Base-by-base conservation (phyloP, 2,113 vertebrate species). In the Falcunculus frontatus region DNA sequence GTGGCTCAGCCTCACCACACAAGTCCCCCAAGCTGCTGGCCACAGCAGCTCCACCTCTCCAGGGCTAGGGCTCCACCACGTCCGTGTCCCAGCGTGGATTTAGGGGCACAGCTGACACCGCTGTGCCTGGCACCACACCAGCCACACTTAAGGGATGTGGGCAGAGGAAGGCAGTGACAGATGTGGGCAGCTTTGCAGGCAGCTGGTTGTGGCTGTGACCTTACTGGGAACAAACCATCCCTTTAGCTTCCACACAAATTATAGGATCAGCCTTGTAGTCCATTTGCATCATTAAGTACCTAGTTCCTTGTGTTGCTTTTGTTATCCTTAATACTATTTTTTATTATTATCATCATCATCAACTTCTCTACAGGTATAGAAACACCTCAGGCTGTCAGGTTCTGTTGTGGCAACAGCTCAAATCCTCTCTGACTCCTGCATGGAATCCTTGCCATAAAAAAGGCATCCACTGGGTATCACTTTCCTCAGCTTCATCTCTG, bases 41-140 rank as follows among this genome's bases (percentile, higher is more conserved):
- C 39, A 16, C 0, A 3, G 70, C 64, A 52, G 42, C 59, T 14
- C 32, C 59, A 44, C 32, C 22, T 60, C 39, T 16, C 50, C 35
- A 6, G 30, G 27, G 52, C 56, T 2, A 2, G 16, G 22, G 59
- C 16, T 49, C 52, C 19, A 10, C 6, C 44, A 53, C 1, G 0
- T 8, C 63, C 26, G 23, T 4, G 20, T 16, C 56, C 42, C 25
- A 20, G 52, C 4, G 3, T 3, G 33, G 69, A 19, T 60, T 30
- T 18, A 5, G 86, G 26, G 37, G 13, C 2, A 4, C 19, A 41
- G 49, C 32, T 81, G 68, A 8, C n/a, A 11, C 25, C 14, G 0
- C 13, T 0, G 2, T 1, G 4, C 39, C 89, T 37, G 49, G 77
- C 32, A 23, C 52, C 14, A 1, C 6, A 13, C 11, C 17, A 3